These are phyloP conservation scores for Microplitis manilae DNA, from an alignment of 2,888 invertebrate species.

Conservation along the genomic window DNA sequence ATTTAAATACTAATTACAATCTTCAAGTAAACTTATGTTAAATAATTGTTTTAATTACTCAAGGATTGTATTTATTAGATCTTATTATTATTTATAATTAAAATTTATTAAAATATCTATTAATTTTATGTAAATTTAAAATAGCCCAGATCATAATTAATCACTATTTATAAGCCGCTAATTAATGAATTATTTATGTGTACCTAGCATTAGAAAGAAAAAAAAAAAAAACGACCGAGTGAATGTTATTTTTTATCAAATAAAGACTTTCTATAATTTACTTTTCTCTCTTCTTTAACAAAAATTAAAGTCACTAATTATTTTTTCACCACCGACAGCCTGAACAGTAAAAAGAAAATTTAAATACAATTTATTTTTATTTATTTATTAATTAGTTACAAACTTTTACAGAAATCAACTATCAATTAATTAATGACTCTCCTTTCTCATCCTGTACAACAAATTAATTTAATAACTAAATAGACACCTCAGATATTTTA, in stretches of 20 bases:
- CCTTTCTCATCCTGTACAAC: conserved; percentile 46
- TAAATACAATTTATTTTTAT: conserved; percentile 31
- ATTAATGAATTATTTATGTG: not conserved
- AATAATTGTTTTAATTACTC: not conserved
- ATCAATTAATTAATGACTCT: conserved; percentile 50
- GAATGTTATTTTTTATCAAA: conserved; percentile 29
- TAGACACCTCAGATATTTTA: not conserved
- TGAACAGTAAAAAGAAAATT: not conserved
- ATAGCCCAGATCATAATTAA: not conserved
- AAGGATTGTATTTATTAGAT: not conserved
- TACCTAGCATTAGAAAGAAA: conserved; percentile 24
- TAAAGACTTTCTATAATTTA: conserved; percentile 27
- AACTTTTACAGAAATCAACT: conserved; percentile 43
- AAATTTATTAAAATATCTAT: not conserved
- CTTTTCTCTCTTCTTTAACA: not conserved
- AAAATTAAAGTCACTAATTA: too few species aligned
- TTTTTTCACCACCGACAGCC: too few species aligned
- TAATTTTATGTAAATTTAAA: not conserved
- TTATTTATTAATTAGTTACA: conserved; percentile 31
- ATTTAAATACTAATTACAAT: not conserved
- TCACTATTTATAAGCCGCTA: not conserved
- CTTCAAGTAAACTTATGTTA: not conserved
- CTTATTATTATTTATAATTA: not conserved
- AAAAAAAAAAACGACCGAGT: not conserved
- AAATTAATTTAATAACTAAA: not conserved